Conservation (phyloP, 2,888 invertebrate species). For the Drosophila gaucha region DNA sequence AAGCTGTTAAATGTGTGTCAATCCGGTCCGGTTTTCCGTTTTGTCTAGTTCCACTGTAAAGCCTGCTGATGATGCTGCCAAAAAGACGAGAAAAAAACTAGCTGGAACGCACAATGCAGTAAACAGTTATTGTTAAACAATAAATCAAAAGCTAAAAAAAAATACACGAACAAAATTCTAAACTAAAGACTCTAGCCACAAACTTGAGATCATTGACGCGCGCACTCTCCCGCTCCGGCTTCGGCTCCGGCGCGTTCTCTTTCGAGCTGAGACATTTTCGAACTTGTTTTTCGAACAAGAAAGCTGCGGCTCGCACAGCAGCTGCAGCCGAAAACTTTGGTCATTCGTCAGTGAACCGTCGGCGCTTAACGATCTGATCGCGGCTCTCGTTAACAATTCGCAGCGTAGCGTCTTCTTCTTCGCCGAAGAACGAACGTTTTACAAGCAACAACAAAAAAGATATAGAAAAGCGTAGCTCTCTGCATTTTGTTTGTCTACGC, state of each 20-base stretch:
- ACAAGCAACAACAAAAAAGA: constrained; percentile 29
- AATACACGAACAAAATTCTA: constrained; percentile 53
- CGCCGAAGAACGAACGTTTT: constrained; percentile 76
- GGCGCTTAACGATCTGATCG: constrained; percentile 37
- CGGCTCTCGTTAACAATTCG: constrained; percentile 13
- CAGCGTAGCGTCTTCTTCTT: constrained; percentile 61
- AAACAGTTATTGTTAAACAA: constrained; percentile 73
- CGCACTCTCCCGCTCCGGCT: constrained; percentile 4
- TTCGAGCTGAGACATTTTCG: constrained; percentile 58
- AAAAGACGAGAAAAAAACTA: constrained; percentile 19
- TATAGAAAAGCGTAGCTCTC: constrained; percentile 13
- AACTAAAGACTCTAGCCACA: constrained; percentile 62
- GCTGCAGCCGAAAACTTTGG: constrained; percentile 62
- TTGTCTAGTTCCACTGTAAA: constrained; percentile 28
- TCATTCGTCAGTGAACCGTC: constrained; percentile 76
- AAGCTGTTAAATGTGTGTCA: constrained; percentile 46
- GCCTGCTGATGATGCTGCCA: constrained; percentile 1
- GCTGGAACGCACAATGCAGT: constrained; percentile 60
- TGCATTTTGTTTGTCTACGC: constrained; percentile 19
- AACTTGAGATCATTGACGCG: constrained; percentile 48
- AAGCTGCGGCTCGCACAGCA: constrained; percentile 30
- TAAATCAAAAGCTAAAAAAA: constrained; percentile 65
- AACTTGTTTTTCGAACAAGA: constrained; percentile 26
- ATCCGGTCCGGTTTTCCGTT: constrained; percentile 16
- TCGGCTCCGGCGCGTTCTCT: constrained; percentile 15